Percentiles rank a stretch among this genome's conserved stretches.
phyloP scores from a whole-genome alignment of 2,113 vertebrate species.

The Platichthys flesus region DNA sequence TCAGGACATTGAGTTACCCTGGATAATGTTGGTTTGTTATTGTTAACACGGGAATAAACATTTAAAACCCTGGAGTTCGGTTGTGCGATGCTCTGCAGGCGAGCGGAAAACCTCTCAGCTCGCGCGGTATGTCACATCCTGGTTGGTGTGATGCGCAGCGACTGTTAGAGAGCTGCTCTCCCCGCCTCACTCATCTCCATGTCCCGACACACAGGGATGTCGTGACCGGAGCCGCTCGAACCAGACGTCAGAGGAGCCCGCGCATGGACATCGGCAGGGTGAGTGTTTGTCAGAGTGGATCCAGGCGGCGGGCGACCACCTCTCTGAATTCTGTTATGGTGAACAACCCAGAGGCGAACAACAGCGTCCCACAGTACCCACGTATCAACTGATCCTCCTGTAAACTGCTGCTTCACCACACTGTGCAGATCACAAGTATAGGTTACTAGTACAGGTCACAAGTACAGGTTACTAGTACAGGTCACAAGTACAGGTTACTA shows the following conservation, averaged over 20 bases:
- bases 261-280: constrained; percentile 8
- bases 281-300: background rate
- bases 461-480: too few species aligned
- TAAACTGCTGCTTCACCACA: background rate
- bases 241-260: background rate
- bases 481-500: too few species aligned
- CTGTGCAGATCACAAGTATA: too few species aligned
- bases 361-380: background rate
- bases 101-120: background rate
- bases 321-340: background rate
- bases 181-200: background rate
- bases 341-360: background rate
- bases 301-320: background rate
- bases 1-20: fast-evolving
- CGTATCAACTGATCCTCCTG: background rate
- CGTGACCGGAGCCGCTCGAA: background rate
- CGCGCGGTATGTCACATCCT: constrained; percentile 23
- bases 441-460: too few species aligned
- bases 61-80: background rate
- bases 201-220: background rate
- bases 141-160: background rate
- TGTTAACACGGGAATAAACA: too few species aligned
- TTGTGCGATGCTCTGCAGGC: background rate
- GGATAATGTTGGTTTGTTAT: fast-evolving
- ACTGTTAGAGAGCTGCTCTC: background rate